phyloP scores from a whole-genome alignment of 2,888 invertebrate species.

The Amblyjoppa proteus region DNA sequence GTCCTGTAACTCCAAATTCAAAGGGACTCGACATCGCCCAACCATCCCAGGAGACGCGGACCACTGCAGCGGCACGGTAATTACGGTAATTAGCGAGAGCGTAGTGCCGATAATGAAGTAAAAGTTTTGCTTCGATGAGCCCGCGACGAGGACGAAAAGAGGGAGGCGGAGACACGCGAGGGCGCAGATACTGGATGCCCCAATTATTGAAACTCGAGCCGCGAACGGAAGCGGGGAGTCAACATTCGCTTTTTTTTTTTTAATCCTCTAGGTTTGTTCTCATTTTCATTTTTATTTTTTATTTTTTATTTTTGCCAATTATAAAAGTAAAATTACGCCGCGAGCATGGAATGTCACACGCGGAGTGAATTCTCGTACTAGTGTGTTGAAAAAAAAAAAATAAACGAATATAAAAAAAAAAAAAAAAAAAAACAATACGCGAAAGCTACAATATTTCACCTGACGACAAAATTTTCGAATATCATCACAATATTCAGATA shows the following conservation, averaged over 20 bases:
- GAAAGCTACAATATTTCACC: background rate
- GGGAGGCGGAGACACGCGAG: background rate
- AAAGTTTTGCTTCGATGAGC: background rate
- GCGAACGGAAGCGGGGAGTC: background rate
- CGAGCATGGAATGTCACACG: no score
- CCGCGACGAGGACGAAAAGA: background rate
- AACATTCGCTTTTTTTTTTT: background rate
- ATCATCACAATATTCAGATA: background rate
- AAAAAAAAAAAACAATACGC: no score
- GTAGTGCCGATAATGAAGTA: background rate
- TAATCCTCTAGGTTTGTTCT: background rate
- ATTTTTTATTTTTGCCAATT: background rate
- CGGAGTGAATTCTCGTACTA: no score
- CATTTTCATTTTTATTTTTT: background rate
- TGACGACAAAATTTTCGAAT: background rate
- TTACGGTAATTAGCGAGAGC: conserved; percentile 3
- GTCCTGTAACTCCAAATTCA: background rate
- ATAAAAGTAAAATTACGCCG: background rate
- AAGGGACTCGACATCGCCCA: background rate
- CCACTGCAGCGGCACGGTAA: background rate
- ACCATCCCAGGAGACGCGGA: background rate
- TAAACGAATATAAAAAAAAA: no score
- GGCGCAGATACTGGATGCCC: conserved; percentile 1
- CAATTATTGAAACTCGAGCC: background rate
- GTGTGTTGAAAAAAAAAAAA: no score